These are phyloP conservation scores for Acanthosoma haemorrhoidale DNA, from an alignment of 2,888 invertebrate species.

Conservation along the genomic window DNA sequence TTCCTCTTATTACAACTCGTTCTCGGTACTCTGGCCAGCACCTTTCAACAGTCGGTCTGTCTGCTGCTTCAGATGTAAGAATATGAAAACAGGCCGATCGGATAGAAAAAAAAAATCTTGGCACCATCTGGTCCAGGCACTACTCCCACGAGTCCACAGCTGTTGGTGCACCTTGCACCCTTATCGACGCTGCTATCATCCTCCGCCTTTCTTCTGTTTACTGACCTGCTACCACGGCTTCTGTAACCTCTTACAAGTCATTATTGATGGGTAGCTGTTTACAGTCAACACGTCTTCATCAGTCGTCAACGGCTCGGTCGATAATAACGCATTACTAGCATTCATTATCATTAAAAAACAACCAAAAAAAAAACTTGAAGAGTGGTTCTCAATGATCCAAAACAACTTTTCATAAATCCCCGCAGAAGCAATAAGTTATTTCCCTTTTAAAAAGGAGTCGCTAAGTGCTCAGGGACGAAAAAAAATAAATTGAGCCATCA, in stretches of 20 bases:
- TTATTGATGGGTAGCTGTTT: neutral
- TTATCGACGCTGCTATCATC: too few species aligned
- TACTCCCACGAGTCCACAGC: conserved; percentile 4
- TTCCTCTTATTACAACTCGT: conserved; percentile 12
- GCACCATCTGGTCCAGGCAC: neutral
- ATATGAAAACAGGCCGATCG: neutral
- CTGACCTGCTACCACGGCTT: neutral
- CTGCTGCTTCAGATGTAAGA: neutral
- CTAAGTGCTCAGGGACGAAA: too few species aligned
- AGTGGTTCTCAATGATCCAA: too few species aligned
- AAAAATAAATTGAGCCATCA: conserved; percentile 22
- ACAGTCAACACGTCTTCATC: too few species aligned
- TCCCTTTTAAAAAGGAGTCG: too few species aligned
- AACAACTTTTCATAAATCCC: too few species aligned
- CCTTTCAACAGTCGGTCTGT: too few species aligned
- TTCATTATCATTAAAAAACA: too few species aligned
- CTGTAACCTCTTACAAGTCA: neutral
- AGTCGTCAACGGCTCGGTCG: too few species aligned
- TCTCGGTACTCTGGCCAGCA: neutral
- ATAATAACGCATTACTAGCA: too few species aligned
- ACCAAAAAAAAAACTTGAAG: too few species aligned
- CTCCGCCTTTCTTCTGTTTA: neutral
- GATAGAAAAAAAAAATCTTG: conserved; percentile 1
- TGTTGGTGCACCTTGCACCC: neutral
- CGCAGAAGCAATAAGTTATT: too few species aligned